Conservation (phyloP, 92 coral and sea anemone genomes). For the Epizoanthus ramosus region DNA sequence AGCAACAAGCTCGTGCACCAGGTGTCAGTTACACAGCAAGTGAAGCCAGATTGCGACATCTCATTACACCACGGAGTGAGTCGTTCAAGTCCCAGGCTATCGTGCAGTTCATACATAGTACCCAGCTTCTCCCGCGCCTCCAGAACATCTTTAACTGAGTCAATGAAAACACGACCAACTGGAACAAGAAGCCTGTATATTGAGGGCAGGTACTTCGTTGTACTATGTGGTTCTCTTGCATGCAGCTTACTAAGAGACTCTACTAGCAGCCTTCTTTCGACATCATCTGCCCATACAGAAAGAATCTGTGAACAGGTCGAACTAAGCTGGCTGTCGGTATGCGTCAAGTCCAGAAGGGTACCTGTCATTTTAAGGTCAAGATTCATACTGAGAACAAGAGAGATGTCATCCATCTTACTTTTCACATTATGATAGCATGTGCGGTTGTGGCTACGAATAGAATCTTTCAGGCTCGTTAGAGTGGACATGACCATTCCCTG, state of each 20-base stretch:
- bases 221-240: neutral
- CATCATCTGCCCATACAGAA: slow-evolving; percentile 21
- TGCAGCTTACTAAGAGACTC: neutral
- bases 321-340: slow-evolving; percentile 18
- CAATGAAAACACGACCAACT: slow-evolving; percentile 22
- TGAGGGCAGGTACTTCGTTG: neutral
- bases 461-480: neutral
- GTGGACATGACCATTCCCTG: slow-evolving; percentile 1
- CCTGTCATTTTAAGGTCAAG: slow-evolving; percentile 4
- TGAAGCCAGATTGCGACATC: slow-evolving; percentile 50
- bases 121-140: slow-evolving; percentile 17
- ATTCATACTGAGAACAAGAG: slow-evolving; percentile 18
- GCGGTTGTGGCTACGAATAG: neutral
- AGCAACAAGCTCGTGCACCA: slow-evolving; percentile 68
- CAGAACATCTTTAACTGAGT: slow-evolving; percentile 36
- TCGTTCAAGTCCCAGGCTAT: slow-evolving; percentile 40
- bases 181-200: slow-evolving; percentile 21
- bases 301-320: slow-evolving; percentile 17
- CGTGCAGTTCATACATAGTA: slow-evolving; percentile 41
- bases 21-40: slow-evolving; percentile 49
- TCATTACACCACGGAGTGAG: slow-evolving; percentile 59
- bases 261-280: neutral
- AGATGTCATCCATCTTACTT: slow-evolving; percentile 6
- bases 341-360: slow-evolving; percentile 23
- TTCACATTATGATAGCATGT: slow-evolving; percentile 5